These are phyloP conservation scores for Xiphophorus couchianus DNA, from an alignment of 2,113 vertebrate genomes.

Conservation along the genomic window DNA sequence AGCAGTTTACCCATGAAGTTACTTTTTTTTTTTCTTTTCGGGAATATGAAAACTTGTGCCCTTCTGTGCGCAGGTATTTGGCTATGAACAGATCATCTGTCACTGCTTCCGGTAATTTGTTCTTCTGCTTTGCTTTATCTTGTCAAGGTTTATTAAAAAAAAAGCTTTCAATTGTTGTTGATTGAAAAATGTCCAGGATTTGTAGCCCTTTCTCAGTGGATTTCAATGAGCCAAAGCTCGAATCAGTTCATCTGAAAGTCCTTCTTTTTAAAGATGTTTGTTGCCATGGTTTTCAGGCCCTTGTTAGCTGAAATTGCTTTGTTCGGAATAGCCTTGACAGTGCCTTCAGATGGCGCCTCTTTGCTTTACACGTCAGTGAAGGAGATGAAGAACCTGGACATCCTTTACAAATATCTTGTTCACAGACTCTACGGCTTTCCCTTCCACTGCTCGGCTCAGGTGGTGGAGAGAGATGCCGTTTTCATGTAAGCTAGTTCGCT, in stretches of 20 bases:
- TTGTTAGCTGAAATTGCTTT: not conserved
- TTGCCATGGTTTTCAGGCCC: not conserved
- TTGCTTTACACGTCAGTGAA: constrained; percentile 99
- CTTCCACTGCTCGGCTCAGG: constrained; percentile 90
- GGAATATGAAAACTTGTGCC: not conserved
- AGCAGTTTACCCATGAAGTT: not conserved
- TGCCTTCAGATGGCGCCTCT: constrained; percentile 89
- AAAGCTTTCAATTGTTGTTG: not conserved
- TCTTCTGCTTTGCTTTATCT: constrained; percentile 16
- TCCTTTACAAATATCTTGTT: constrained; percentile 98
- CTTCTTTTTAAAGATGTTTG: not conserved
- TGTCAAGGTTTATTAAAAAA: not conserved
- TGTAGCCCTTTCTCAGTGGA: not conserved
- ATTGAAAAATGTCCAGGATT: not conserved
- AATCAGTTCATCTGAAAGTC: not conserved
- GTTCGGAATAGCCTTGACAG: constrained; percentile 82
- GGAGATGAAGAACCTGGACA: constrained; percentile 97
- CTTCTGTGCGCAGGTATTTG: not conserved
- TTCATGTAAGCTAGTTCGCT: constrained; percentile 88
- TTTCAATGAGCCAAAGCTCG: not conserved
- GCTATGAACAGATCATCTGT: constrained; percentile 1
- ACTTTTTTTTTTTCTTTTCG: not conserved
- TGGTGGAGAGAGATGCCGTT: constrained; percentile 98
- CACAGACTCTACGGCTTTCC: constrained; percentile 97
- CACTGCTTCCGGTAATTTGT: constrained; percentile 15